Evolutionary conservation across 2,797 vertebrate species (phyloP), one percentile per base, ranked within the genome.

Genomic region (Steatocranus sp.): DNA sequence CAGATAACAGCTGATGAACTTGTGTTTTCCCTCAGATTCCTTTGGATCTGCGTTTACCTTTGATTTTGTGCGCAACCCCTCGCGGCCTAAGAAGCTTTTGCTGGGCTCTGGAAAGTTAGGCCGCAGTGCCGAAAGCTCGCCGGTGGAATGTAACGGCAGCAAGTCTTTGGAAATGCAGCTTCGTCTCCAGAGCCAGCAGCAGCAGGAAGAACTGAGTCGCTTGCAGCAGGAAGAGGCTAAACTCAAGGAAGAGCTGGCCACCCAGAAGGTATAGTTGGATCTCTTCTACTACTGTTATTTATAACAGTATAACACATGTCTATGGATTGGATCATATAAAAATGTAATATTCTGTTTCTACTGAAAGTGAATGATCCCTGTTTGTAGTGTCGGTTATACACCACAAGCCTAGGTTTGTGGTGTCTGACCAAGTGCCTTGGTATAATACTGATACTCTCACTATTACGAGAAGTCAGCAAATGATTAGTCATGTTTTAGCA

Each of bases 121-220:
- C 76, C 81, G 93, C 86, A 94, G 94, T 11, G 85, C 93, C 0
- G 96, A 97, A 20, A 96, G 87, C 30, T 93, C 96, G 1, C 90
- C 96, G 0, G 83, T 91, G 0, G 98, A 98, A 53, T 96, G 91
- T 43, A 95, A 94, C 0, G 96, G 96, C 50, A 86, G 77, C 91
- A 97, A 94, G 83, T 79, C 95, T 18, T 75, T 93, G 1, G 97
- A 98, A 20, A 78, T 94, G 91, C 97, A 97, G 25, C 90, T 96
- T 17, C 97, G 96, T 49, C 94, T 97, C 43, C 98, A 98, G 85
- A 97, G 74, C 87, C 98, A 98, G 78, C 97, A 98, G 87, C 98
- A 98, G 79, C 97, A 98, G 86, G 97, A 98, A n/a, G 98, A 98
- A 79, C 18, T 99, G 15, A 87, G 30, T 78, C 90, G 70, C 17